Base-by-base conservation (phyloP, 2,888 invertebrate genomes). In the Drosophila mercatorum region DNA sequence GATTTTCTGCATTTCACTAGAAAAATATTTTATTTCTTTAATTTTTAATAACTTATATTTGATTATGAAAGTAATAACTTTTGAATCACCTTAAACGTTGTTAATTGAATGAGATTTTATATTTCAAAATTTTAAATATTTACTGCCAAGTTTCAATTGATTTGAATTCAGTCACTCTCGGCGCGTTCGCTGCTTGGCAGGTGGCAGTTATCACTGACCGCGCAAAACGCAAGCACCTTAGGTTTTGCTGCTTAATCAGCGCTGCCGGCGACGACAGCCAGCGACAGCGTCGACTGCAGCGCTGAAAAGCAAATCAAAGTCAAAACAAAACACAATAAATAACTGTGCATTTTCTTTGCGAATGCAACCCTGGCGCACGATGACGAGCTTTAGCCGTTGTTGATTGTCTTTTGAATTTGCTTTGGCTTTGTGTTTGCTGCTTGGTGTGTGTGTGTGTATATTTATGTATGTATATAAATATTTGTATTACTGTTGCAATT, bases 161-260 rank as follows among this genome's bases (percentile, higher is more conserved):
- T n/a, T 26, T 26, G 38, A 12, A 26, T 38, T 12, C 31, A 28
- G 11, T 14, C 14, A 11, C 10, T 28, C 14, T 28, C 14, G 36
- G 40, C 59, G 64, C 82, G 70, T 68, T 84, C 57, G 75, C 40
- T 61, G 56, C 70, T 51, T 56, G 38, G 8, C 68, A 63, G 74
- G 61, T 64, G 68, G 68, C 75, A 75, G 68, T 86, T 86, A 88
- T 86, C 87, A 86, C 86, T 86, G 78, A 72, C 67, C 36, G 62
- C 8, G 11, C 34, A n/a, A 51, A 59, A 49, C 6, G n/a, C 67
- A 55, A 68, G 38, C 81, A 83, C 79, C 86, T 85, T 56, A 72
- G 60, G 69, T 80, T 80, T 81, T 78, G 74, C 68, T 62, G 74
- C 68, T 78, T 67, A 65, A 70, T 72, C 70, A 67, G 58, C 56